phyloP scores from a whole-genome alignment of 2,888 invertebrate genomes.

The Agriopis aurantiaria region DNA sequence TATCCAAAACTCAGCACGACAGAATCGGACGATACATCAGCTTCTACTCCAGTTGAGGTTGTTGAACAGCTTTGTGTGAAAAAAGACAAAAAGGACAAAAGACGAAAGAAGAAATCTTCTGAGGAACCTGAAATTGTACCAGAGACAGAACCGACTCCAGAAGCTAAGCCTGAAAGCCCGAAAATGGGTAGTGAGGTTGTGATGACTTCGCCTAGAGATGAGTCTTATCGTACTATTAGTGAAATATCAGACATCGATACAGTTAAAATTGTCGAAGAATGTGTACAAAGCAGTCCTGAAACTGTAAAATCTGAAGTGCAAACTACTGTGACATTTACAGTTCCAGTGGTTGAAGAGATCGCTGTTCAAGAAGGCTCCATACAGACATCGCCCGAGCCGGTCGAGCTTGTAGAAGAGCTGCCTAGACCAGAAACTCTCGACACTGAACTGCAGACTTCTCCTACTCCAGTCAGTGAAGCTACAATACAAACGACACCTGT shows the following conservation, averaged over 20 bases:
- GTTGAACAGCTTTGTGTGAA: constrained; percentile 57
- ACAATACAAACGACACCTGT: constrained; percentile 88
- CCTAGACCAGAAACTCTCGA: constrained; percentile 68
- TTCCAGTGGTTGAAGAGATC: constrained; percentile 87
- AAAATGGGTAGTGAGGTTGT: constrained; percentile 80
- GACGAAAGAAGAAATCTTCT: constrained; percentile 79
- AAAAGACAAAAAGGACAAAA: constrained; percentile 76
- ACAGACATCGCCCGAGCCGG: constrained; percentile 87
- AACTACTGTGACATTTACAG: constrained; percentile 85
- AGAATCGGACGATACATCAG: constrained; percentile 72
- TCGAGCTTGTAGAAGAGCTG: constrained; percentile 65
- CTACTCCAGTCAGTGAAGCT: constrained; percentile 78
- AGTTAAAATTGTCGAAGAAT: constrained; percentile 90
- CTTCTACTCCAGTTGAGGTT: constrained; percentile 64
- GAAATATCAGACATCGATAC: constrained; percentile 86
- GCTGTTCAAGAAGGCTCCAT: constrained; percentile 84
- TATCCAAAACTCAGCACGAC: constrained; percentile 75
- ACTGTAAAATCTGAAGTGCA: constrained; percentile 75
- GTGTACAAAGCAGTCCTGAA: constrained; percentile 84
- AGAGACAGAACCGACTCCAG: constrained; percentile 47
- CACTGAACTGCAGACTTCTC: constrained; percentile 84
- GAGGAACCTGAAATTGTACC: constrained; percentile 58
- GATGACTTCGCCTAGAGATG: constrained; percentile 84
- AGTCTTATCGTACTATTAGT: constrained; percentile 87
- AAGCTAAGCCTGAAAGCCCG: constrained; percentile 71